Base-by-base conservation (phyloP, 2,888 invertebrate genomes). In the Odontothrips loti region DNA sequence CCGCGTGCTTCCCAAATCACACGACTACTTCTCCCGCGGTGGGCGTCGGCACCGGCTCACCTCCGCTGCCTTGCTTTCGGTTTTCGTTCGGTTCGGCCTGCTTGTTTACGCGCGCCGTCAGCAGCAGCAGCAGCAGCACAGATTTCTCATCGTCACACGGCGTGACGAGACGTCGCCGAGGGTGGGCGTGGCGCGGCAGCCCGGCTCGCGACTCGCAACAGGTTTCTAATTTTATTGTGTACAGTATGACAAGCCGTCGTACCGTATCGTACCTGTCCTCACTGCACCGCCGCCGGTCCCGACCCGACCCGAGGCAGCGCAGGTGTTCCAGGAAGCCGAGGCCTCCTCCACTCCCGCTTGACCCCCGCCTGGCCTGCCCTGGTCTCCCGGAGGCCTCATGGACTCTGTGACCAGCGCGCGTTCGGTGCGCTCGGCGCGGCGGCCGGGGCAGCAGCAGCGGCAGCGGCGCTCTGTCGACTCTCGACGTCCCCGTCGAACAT, bases 141-240 rank as follows among this genome's bases (percentile, higher is more conserved):
- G 34, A 43, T 43, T 43, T 43, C 34, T 43, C 34, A 43, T 43
- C 34, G 34, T 43, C 34, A 43, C 34, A 6, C 34, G 6, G 3
- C 34, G 34, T 43, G 34, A 43, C 34, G 34, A 6, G 34, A 43
- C 58, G 15, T 0, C 58, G 15, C 15, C n/a, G 58, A 58, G 20
- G 58, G 15, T 20, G 12, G 51, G 51, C 58, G 58, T 17, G 58
- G 58, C 58, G 58, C 15, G 15, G 58, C 58, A 15, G 58, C 20
- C 9, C 68, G 27, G 68, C 12, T 17, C 27, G 23, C 68, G 68
- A 75, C 34, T 43, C 34, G 34, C 68, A 75, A 23, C 68, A 75
- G 68, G 68, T 75, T 75, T 75, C 68, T 75, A 75, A 75, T 75
- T 75, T 75, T 75, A 75, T 75, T 27, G 27, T 75, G 68, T 27